A percentile compares a stretch with the other conserved stretches of the same genome.
phyloP scores from a whole-genome alignment of 2,888 invertebrate species.

The Conistra vaccinii region DNA sequence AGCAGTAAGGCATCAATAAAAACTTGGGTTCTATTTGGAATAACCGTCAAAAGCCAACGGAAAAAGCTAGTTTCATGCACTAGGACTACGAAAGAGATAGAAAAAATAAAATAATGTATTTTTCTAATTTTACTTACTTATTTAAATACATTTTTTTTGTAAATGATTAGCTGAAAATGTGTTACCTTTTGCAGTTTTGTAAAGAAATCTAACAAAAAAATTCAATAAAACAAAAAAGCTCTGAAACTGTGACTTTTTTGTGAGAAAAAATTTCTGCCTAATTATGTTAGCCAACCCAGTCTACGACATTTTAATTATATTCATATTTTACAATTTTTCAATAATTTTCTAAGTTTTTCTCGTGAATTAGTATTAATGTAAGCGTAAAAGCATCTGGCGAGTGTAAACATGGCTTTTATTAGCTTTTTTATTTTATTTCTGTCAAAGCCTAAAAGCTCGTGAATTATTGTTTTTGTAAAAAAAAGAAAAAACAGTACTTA shows the following conservation, averaged over 20 bases:
- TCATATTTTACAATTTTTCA: conserved; percentile 47
- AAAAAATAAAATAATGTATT: conserved; percentile 15
- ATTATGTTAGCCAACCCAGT: conserved; percentile 73
- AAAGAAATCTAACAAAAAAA: conserved; percentile 20
- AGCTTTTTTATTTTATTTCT: conserved; percentile 68
- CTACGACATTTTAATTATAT: conserved; percentile 72
- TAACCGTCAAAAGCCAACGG: conserved; percentile 33
- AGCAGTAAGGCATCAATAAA: conserved; percentile 10
- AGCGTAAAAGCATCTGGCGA: conserved; percentile 62
- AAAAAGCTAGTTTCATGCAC: conserved; percentile 31
- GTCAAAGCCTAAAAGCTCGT: conserved; percentile 77
- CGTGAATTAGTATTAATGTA: conserved; percentile 64
- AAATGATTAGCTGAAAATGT: conserved; percentile 50
- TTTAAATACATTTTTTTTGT: conserved; percentile 31
- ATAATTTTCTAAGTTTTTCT: conserved; percentile 40
- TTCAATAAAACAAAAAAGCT: conserved; percentile 53
- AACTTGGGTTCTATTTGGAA: conserved; percentile 25
- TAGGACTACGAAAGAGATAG: conserved; percentile 20
- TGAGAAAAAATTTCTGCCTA: conserved; percentile 24
- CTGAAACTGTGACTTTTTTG: conserved; percentile 16
- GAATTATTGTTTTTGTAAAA: conserved; percentile 65
- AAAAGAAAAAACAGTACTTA: conserved; percentile 80
- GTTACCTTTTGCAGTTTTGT: conserved; percentile 33
- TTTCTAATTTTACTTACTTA: conserved; percentile 48
- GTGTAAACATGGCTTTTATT: conserved; percentile 65